These are phyloP conservation scores for Aldrovandia affinis DNA, from an alignment of 2,797 vertebrate species.

Conservation along the genomic window DNA sequence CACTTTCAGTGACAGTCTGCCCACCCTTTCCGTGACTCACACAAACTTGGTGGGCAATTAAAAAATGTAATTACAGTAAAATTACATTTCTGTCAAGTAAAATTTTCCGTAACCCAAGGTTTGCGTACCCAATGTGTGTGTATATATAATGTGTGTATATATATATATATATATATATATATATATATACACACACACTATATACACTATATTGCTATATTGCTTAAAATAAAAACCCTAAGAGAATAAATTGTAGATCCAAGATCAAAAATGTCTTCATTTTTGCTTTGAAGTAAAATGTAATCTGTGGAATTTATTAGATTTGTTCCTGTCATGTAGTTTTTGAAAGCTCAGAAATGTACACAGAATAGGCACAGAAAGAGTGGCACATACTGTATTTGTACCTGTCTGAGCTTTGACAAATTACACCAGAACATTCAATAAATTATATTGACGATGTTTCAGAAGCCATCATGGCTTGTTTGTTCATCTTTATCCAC, in stretches of 20 bases:
- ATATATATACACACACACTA: too few relatives aligned
- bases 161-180: too few relatives aligned
- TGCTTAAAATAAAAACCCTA: neutral
- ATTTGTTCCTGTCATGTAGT: constrained; percentile 16
- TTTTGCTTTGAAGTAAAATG: constrained; percentile 6
- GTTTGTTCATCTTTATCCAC: constrained; percentile 23
- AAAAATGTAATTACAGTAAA: too few relatives aligned
- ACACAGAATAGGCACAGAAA: neutral
- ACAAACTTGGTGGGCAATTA: too few relatives aligned
- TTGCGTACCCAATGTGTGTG: too few relatives aligned
- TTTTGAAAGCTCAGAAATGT: constrained; percentile 12
- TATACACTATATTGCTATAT: neutral
- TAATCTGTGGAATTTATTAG: constrained; percentile 20
- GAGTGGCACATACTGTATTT: constrained; percentile 7
- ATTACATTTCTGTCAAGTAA: neutral
- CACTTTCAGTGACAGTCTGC: too few relatives aligned
- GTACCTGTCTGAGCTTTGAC: constrained; percentile 23
- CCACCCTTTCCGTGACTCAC: too few relatives aligned
- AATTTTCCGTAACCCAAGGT: too few relatives aligned
- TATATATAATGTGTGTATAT: too few relatives aligned
- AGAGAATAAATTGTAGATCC: neutral
- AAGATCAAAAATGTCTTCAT: neutral
- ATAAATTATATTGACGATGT: constrained; percentile 26
- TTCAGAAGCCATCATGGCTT: neutral
- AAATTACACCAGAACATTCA: constrained; percentile 23